Percentiles rank a stretch among this genome's conserved stretches.
These are phyloP conservation scores for Bathynomus jamesi DNA, from an alignment of 1,140 invertebrate genomes.

Conservation along the genomic window DNA sequence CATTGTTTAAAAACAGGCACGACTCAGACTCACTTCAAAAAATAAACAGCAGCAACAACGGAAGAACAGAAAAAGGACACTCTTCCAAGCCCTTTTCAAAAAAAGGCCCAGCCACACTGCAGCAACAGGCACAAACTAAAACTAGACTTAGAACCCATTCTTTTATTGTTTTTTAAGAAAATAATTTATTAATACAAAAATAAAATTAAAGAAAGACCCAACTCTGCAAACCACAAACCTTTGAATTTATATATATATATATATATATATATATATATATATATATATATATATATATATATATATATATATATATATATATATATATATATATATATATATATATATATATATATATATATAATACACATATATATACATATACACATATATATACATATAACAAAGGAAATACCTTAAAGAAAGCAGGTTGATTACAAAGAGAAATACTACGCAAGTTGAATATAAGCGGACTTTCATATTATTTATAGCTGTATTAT, in stretches of 20 bases:
- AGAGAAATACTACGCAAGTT: too few relatives aligned
- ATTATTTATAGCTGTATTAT: background rate
- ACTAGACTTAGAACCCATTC: background rate
- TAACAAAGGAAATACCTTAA: too few relatives aligned
- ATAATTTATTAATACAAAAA: background rate
- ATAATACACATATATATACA: too few relatives aligned
- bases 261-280: slow-evolving; percentile 9
- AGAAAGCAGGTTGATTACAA: background rate
- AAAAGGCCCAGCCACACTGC: background rate
- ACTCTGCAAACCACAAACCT: background rate
- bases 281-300: slow-evolving; percentile 6
- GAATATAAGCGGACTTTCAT: background rate
- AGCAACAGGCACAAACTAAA: background rate
- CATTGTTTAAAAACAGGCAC: slow-evolving; percentile 24
- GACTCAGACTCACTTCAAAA: slow-evolving; percentile 30
- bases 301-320: slow-evolving; percentile 5
- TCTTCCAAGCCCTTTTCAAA: slow-evolving; percentile 4
- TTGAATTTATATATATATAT: slow-evolving; percentile 6
- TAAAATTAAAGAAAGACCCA: background rate
- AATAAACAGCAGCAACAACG: background rate
- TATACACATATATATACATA: too few relatives aligned
- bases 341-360: too few relatives aligned
- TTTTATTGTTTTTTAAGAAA: too few relatives aligned
- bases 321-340: slow-evolving; percentile 6
- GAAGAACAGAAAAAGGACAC: slow-evolving; percentile 25